phyloP scores from a whole-genome alignment of 2,888 invertebrate genomes.

The Ormyrus nitidulus region DNA sequence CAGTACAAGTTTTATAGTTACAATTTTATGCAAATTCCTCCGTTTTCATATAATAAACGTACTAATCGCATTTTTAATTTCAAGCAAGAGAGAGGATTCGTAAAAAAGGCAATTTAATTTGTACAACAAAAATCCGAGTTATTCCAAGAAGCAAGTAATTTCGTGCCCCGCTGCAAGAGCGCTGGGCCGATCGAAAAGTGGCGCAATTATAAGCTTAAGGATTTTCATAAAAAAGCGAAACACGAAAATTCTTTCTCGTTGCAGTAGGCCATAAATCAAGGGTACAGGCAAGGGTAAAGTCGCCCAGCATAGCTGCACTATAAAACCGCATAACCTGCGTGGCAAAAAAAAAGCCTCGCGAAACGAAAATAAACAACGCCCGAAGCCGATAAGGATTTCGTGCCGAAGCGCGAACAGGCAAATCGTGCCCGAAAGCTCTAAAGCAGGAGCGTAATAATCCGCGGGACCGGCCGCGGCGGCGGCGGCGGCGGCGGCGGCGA shows the following conservation, averaged over 20 bases:
- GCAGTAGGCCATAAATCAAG: not conserved
- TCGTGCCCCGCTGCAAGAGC: too few species aligned
- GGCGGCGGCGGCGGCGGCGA: not conserved
- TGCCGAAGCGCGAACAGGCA: conserved; percentile 31
- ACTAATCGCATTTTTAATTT: too few species aligned
- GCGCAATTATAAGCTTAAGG: too few species aligned
- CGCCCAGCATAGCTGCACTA: not conserved
- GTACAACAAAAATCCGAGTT: too few species aligned
- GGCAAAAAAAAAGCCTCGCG: not conserved
- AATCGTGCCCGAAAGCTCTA: conserved; percentile 6
- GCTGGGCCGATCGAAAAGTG: too few species aligned
- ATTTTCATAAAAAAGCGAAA: too few species aligned
- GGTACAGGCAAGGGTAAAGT: conserved; percentile 1
- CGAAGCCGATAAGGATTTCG: conserved; percentile 40
- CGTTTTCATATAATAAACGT: too few species aligned
- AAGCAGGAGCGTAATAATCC: not conserved
- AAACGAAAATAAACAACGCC: conserved; percentile 15
- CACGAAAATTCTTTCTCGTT: not conserved
- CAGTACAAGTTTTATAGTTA: too few species aligned
- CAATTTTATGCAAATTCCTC: too few species aligned
- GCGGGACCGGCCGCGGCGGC: not conserved
- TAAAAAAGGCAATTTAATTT: too few species aligned
- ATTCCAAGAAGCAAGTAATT: too few species aligned
- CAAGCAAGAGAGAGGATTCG: too few species aligned
- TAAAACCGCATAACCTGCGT: not conserved